Conservation (phyloP, 2,797 vertebrate genomes). For the Argya squamiceps region DNA sequence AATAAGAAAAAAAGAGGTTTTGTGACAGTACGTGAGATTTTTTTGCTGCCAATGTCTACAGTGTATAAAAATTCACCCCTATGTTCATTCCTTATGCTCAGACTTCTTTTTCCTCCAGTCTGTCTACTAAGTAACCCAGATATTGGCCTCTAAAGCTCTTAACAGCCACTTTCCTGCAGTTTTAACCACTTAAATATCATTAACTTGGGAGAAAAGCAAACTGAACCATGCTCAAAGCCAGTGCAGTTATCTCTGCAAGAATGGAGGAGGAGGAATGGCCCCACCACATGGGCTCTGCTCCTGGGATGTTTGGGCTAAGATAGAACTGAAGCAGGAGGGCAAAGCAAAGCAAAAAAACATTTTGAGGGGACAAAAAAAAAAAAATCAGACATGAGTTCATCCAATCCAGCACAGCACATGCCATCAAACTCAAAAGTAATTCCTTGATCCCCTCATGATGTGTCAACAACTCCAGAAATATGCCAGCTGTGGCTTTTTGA, state of each 20-base stretch:
- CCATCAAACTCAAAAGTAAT: background rate
- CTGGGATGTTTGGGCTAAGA: accelerated
- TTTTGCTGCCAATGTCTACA: background rate
- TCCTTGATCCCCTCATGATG: background rate
- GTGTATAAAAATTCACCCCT: background rate
- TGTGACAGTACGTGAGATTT: background rate
- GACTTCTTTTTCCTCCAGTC: background rate
- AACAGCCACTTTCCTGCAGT: background rate
- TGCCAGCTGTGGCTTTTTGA: background rate
- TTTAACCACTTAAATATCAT: background rate
- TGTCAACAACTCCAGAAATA: background rate
- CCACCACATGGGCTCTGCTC: accelerated
- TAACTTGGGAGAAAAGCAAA: background rate
- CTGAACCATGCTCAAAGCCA: background rate
- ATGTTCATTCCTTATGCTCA: background rate
- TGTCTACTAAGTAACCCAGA: background rate
- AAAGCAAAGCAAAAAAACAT: too few species aligned
- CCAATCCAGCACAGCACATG: background rate
- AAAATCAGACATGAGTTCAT: background rate
- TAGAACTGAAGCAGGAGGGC: background rate
- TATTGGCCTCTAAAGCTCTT: slow-evolving; percentile 1
- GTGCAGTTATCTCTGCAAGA: background rate
- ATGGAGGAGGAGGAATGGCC: background rate
- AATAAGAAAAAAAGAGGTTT: background rate
- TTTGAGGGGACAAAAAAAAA: background rate